Conservation (phyloP, 2,888 invertebrate genomes). For the Athalia rosae region DNA sequence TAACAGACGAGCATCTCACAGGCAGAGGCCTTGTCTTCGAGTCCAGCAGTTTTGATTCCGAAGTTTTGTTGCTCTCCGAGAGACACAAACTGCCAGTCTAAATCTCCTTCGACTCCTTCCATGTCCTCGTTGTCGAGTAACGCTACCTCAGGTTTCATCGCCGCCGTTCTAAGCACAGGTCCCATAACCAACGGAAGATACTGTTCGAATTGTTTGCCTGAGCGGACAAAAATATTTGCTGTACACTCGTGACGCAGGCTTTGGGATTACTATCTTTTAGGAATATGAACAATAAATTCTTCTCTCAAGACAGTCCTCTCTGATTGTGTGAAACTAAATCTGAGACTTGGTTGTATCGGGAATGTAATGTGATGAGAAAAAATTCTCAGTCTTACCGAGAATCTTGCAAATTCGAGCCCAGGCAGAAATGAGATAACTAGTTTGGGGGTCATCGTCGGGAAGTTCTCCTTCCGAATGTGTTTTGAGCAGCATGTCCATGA, state of each 20-base stretch:
- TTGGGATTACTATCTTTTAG: too few relatives aligned
- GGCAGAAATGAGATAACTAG: constrained; percentile 97
- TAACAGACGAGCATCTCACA: constrained; percentile 98
- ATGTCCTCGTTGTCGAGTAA: constrained; percentile 90
- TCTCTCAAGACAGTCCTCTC: not conserved
- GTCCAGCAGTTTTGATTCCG: constrained; percentile 92
- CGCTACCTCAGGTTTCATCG: constrained; percentile 95
- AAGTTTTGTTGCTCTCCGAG: constrained; percentile 96
- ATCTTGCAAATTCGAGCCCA: constrained; percentile 99
- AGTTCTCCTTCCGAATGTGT: constrained; percentile 91
- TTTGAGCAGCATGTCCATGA: constrained; percentile 95
- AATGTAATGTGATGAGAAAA: too few relatives aligned
- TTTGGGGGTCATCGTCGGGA: constrained; percentile 97
- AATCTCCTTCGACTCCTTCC: constrained; percentile 88
- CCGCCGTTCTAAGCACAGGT: constrained; percentile 93
- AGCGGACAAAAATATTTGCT: constrained; percentile 48
- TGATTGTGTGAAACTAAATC: not conserved
- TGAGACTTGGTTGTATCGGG: constrained; percentile 51
- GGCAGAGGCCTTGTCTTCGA: constrained; percentile 97
- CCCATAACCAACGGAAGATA: constrained; percentile 97
- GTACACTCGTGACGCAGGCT: too few relatives aligned
- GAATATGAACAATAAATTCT: constrained; percentile 45
- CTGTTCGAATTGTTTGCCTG: constrained; percentile 89
- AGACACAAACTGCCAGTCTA: constrained; percentile 96
- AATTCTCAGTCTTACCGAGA: constrained; percentile 76